Conservation (phyloP, 2,113 vertebrate genomes). For the Eclectus roratus region DNA sequence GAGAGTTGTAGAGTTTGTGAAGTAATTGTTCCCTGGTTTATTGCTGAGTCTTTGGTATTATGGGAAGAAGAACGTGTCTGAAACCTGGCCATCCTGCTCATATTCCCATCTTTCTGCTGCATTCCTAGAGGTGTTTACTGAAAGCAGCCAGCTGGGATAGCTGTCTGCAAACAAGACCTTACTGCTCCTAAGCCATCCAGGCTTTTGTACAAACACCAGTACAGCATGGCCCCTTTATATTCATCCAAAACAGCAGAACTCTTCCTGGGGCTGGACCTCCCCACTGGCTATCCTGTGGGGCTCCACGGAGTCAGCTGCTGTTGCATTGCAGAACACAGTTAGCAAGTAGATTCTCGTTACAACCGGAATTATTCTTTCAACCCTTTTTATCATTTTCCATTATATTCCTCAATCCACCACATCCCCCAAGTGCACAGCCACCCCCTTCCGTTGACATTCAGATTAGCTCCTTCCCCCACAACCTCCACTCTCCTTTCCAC, state of each 20-base stretch:
- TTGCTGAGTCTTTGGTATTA: not conserved
- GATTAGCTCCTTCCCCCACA: not conserved
- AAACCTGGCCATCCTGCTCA: not conserved
- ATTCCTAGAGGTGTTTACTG: not conserved
- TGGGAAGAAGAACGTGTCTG: not conserved
- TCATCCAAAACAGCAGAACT: not conserved
- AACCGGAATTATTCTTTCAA: not conserved
- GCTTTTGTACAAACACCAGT: not conserved
- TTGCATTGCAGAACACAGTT: not conserved
- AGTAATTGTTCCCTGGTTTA: not conserved
- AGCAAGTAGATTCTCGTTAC: not conserved
- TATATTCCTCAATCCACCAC: not conserved
- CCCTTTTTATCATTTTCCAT: not conserved
- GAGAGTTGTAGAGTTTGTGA: not conserved
- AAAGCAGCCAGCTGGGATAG: not conserved
- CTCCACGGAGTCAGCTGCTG: not conserved
- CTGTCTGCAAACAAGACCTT: not conserved
- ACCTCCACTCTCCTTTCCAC: not conserved
- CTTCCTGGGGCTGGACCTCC: not conserved
- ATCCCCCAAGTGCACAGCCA: not conserved
- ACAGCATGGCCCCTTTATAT: too few species aligned
- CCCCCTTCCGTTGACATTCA: not conserved
- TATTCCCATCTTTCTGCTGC: not conserved
- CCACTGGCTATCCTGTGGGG: accelerated
- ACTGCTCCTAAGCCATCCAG: not conserved